Evolutionary conservation across 2,888 invertebrate species (phyloP).

Genomic region (Octonoba sinensis): DNA sequence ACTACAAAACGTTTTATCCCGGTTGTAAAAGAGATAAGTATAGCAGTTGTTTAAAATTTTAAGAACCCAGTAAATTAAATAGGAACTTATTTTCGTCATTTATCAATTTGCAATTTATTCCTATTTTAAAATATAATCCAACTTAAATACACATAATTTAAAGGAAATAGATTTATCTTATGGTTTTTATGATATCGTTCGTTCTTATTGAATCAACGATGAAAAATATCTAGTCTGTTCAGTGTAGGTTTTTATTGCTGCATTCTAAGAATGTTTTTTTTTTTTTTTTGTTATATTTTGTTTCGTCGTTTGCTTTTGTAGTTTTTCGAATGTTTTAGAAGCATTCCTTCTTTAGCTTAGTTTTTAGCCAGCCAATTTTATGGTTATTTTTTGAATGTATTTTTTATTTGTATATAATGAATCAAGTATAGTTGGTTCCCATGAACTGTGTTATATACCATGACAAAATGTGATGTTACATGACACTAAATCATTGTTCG

Average conservation of each 20-base stretch:
- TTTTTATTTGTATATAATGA: conserved; percentile 52
- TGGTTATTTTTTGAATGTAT: conserved; percentile 26
- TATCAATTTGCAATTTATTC: no score
- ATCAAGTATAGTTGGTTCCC: conserved; percentile 21
- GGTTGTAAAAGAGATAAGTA: no score
- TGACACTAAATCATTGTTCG: conserved; percentile 22
- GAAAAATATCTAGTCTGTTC: conserved; percentile 42
- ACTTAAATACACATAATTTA: no score
- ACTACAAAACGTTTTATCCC: no score
- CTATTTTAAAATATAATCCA: no score
- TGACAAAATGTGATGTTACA: conserved; percentile 21
- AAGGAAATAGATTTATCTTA: no score
- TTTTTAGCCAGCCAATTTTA: conserved; percentile 53
- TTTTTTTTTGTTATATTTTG: conserved; percentile 31
- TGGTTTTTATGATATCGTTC: no score
- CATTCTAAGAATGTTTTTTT: conserved; percentile 16
- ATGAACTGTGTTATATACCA: conserved; percentile 21
- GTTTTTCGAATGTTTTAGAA: conserved; percentile 60
- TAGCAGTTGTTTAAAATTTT: no score
- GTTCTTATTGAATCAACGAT: no score
- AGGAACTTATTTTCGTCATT: no score
- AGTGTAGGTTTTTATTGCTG: conserved; percentile 15
- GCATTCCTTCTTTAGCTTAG: conserved; percentile 48
- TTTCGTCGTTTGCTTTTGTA: conserved; percentile 50
- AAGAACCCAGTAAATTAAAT: no score